phyloP scores from a whole-genome alignment of 2,888 invertebrate species.

The Melikaiella ostensackeni region DNA sequence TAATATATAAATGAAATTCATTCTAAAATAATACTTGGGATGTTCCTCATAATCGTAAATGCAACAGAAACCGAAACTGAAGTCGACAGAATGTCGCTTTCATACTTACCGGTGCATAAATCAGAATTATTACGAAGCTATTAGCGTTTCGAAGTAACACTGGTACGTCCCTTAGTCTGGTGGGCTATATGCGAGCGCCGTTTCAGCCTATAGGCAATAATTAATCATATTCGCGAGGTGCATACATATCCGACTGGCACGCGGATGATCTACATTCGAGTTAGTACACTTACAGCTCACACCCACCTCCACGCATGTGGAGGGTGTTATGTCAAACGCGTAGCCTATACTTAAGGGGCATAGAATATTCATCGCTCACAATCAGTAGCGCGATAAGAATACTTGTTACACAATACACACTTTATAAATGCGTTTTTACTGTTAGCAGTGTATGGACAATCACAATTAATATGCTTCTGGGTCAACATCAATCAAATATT shows the following conservation, averaged over 20 bases:
- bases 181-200: constrained; percentile 26
- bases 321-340: constrained; percentile 62
- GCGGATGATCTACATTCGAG: constrained; percentile 38
- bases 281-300: constrained; percentile 28
- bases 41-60: neutral
- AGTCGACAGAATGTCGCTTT: constrained; percentile 49
- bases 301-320: constrained; percentile 38
- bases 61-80: constrained; percentile 35
- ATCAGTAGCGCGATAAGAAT: constrained; percentile 66
- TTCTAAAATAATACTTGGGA: neutral
- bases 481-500: constrained; percentile 54
- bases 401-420: constrained; percentile 60
- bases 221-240: constrained; percentile 70
- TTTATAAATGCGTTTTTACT: constrained; percentile 61
- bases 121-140: constrained; percentile 74
- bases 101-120: constrained; percentile 70
- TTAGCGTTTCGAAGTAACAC: constrained; percentile 72
- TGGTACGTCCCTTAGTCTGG: constrained; percentile 64
- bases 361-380: constrained; percentile 70
- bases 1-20: too few species aligned
- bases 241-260: constrained; percentile 51
- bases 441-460: constrained; percentile 61
- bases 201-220: constrained; percentile 62
- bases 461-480: constrained; percentile 63
- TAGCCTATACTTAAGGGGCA: constrained; percentile 69